Conservation (phyloP, 2,113 vertebrate species). For the Porphyrio hochstetteri region DNA sequence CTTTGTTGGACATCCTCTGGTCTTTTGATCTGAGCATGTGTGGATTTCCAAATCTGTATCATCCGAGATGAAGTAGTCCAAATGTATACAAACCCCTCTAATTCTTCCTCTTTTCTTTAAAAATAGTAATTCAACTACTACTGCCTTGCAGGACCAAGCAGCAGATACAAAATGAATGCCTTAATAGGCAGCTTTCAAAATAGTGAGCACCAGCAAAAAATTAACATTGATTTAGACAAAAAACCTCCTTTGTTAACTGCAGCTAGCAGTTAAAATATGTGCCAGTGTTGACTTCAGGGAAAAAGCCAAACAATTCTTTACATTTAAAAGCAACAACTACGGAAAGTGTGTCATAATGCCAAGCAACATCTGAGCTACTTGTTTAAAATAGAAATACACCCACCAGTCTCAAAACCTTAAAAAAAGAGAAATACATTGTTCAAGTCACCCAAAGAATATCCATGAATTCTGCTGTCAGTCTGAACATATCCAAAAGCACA, state of each 20-base stretch:
- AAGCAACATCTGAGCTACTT: not conserved
- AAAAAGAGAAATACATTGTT: not conserved
- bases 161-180: not conserved
- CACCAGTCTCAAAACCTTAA: not conserved
- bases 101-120: not conserved
- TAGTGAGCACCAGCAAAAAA: not conserved
- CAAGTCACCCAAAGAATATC: not conserved
- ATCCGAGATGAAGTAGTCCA: not conserved
- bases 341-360: not conserved
- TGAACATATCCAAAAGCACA: not conserved
- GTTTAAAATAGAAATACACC: slow-evolving; percentile 2
- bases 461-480: not conserved
- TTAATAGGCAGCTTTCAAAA: not conserved
- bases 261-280: not conserved
- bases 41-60: not conserved
- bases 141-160: not conserved
- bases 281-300: not conserved
- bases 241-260: not conserved
- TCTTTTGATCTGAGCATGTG: not conserved
- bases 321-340: not conserved
- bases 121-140: not conserved
- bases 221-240: not conserved
- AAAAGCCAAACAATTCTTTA: not conserved
- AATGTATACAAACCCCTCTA: not conserved
- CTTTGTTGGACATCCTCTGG: not conserved